Evolutionary conservation across 2,113 vertebrate genomes (phyloP).

Genomic region (Corythornis cristatus): DNA sequence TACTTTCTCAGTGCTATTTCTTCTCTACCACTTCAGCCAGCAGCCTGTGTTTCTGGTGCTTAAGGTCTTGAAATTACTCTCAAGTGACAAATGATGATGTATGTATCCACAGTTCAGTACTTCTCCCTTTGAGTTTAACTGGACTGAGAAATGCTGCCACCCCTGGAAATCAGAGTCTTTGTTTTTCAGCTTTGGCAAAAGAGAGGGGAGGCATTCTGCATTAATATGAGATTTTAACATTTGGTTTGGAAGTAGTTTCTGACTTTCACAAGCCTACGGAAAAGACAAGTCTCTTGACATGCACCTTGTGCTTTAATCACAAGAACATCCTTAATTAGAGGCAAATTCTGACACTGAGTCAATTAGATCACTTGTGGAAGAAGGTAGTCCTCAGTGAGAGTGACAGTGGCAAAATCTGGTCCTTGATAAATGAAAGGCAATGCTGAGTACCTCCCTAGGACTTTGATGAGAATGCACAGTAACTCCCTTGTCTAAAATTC

Average conservation of each 20-base stretch:
- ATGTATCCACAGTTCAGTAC: background rate
- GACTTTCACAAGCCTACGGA: background rate
- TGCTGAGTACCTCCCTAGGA: background rate
- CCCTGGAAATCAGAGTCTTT: background rate
- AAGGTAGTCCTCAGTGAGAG: constrained; percentile 1
- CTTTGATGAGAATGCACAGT: constrained; percentile 21
- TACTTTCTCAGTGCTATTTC: background rate
- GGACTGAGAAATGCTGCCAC: background rate
- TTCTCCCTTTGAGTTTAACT: background rate
- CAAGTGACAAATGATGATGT: constrained; percentile 6
- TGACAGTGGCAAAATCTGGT: constrained; percentile 34
- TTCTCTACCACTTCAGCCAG: background rate
- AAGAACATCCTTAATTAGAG: constrained; percentile 40
- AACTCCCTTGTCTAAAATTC: background rate
- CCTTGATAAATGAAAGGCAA: constrained; percentile 35
- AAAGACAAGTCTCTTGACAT: constrained; percentile 24
- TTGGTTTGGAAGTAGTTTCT: constrained; percentile 13
- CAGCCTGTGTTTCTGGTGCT: background rate
- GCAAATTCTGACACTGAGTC: constrained; percentile 29
- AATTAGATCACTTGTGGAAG: constrained; percentile 29
- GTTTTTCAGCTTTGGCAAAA: background rate
- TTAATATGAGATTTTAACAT: background rate
- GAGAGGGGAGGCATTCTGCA: background rate
- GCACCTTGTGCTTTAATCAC: constrained; percentile 40
- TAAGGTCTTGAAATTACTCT: background rate